Evolutionary conservation across 2,888 invertebrate species (phyloP).

Genomic region (Neoitamus cyanurus): DNA sequence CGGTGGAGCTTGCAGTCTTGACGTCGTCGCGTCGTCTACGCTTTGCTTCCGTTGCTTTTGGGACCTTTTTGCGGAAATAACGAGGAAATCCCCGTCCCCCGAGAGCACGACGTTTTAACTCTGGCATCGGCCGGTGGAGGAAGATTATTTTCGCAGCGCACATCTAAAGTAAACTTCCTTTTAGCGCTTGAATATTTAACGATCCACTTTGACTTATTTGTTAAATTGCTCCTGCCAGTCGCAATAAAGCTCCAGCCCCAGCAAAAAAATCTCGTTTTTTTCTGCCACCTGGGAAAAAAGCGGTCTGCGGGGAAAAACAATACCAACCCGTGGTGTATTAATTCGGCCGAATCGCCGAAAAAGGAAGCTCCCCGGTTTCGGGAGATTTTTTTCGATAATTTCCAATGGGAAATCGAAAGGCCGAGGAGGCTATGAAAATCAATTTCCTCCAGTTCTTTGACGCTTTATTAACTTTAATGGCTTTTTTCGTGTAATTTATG

Average conservation of each 20-base stretch:
- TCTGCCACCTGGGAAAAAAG: neutral
- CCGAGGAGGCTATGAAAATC: slow-evolving; percentile 19
- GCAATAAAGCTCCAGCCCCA: neutral
- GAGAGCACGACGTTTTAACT: neutral
- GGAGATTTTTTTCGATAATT: neutral
- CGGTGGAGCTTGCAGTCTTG: neutral
- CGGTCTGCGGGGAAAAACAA: neutral
- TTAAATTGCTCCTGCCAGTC: neutral
- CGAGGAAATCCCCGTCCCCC: neutral
- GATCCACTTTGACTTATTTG: slow-evolving; percentile 1
- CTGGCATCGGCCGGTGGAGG: neutral
- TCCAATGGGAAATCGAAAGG: slow-evolving; percentile 10
- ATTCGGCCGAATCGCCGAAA: neutral
- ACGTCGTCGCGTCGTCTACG: neutral
- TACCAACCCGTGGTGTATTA: neutral
- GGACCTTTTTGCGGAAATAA: neutral
- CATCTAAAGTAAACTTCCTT: neutral
- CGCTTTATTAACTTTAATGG: slow-evolving; percentile 41
- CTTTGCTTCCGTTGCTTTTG: neutral
- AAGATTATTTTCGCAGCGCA: neutral
- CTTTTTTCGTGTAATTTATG: neutral
- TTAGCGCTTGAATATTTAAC: neutral
- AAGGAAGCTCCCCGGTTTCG: neutral
- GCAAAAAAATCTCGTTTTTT: neutral
- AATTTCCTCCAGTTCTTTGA: slow-evolving; percentile 33